Evolutionary conservation across 2,888 invertebrate species (phyloP).

Genomic region (Chrysomela aeneicollis): DNA sequence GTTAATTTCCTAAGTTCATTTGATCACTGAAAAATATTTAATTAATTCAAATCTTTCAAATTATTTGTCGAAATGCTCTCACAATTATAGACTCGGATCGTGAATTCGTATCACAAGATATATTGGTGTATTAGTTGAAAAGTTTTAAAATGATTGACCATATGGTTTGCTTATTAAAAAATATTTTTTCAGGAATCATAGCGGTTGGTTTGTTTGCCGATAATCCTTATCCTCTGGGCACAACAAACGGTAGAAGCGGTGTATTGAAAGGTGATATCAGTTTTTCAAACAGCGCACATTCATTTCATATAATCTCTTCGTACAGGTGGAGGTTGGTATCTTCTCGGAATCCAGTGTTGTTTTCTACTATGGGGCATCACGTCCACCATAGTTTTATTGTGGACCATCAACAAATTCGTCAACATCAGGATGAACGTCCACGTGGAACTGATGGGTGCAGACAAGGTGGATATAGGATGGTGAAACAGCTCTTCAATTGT

Average conservation of each 20-base stretch:
- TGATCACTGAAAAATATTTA: no score
- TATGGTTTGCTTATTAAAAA: no score
- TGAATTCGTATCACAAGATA: no score
- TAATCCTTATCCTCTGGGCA: constrained; percentile 80
- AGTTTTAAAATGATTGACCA: not conserved
- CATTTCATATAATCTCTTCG: constrained; percentile 8
- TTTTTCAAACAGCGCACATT: not conserved
- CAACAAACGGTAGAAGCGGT: constrained; percentile 80
- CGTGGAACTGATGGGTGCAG: constrained; percentile 85
- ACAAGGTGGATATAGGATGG: no score
- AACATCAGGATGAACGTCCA: constrained; percentile 87
- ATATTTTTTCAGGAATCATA: constrained; percentile 72
- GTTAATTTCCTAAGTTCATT: no score
- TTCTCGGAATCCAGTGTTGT: constrained; percentile 84
- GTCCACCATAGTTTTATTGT: constrained; percentile 77
- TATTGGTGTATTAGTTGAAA: no score
- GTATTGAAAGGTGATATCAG: constrained; percentile 72
- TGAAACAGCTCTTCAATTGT: no score
- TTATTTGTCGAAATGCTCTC: no score
- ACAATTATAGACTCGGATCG: no score
- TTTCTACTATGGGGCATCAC: constrained; percentile 77
- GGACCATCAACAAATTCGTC: constrained; percentile 79
- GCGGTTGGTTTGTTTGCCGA: constrained; percentile 91
- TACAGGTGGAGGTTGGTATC: constrained; percentile 85
- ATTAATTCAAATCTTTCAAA: no score